Base-by-base conservation (phyloP, 2,113 vertebrate species). In the Gasterosteus aculeatus region DNA sequence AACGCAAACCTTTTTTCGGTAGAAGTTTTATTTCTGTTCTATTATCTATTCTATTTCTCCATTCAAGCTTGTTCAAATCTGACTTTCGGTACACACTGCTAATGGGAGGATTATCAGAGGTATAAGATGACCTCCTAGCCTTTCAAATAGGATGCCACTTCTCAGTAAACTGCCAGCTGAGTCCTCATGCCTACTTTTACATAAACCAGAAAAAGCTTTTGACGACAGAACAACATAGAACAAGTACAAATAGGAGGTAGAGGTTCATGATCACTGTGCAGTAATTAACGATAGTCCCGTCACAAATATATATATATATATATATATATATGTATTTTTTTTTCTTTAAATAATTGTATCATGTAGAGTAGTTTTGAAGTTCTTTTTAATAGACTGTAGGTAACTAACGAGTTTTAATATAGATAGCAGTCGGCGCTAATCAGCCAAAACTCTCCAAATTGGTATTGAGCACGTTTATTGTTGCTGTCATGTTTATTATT, bases 1-100 rank as follows among this genome's bases (percentile, higher is more conserved):
- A 68, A 76, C 65, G 26, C 69, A 77, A 39, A 81, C 29, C 14
- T 62, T 72, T 67, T 75, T 67, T 65, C 69, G 56, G 39, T 80
- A 51, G 71, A 74, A 74, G 29, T 47, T 39, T 26, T 4, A 16
- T 38, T 19, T 72, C 33, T 12, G 7, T 2, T 11, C 15, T 16
- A 58, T 61, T 1, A 26, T 26, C 22, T 26, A 26, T 26, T 26
- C 1, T 7, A 18, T 3, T 6, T 19, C 47, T 53, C 47, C 72
- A 71, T 47, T 41, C 19, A 65, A 59, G 67, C 38, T 63, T n/a
- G 8, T 44, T 67, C 57, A 53, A 58, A 71, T 61, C 15, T 72
- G 33, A 35, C 53, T 74, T n/a, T n/a, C n/a, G n/a, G n/a, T n/a
- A n/a, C n/a, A n/a, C n/a, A n/a, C 54, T 35, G 11, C 26, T 39